Evolutionary conservation across 2,888 invertebrate species (phyloP), one percentile per base, ranked within the genome.

Genomic region (Nudaria mundana): DNA sequence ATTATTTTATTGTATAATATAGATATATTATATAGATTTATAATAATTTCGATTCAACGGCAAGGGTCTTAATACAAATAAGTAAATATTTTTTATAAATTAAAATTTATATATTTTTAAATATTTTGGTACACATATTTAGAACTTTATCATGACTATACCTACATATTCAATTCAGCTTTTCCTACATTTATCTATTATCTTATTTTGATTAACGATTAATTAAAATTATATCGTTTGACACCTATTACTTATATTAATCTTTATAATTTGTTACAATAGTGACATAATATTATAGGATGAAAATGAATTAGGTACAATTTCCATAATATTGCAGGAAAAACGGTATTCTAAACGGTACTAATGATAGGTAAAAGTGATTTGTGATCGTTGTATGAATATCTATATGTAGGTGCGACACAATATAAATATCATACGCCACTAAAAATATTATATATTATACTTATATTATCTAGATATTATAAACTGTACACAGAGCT

Each of bases 71-170:
- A 76, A 56, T 60, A 71, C 59, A 71, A 76, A 56, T 60, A 71
- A 59, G 71, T 76, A 30, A 29, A 35, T 14, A 22, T 26, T 72
- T 66, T 47, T 76, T 59, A 67, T 66, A 67, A 61, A 57, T 68
- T 44, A 67, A 61, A 57, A 67, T 44, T 56, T 84, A 84, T 83
- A 64, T 84, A 83, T 83, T 81, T 57, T 77, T 68, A 64, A 30
- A 37, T 58, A 63, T 66, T 62, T 72, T 68, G 68, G 59, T 62
- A 72, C 73, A 66, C 63, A 72, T 71, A 76, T 83, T 84, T 82
- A 82, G 82, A 85, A 81, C 83, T 78, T 71, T 73, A 68, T 71
- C 66, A 59, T 59, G 59, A 58, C 47, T 20, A 7, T 20, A 20
- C 8, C 20, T 20, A 20, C 20, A n/a, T n/a, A n/a, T n/a, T n/a